Conservation (phyloP, 1,140 invertebrate species). For the Cardiocondyla obscurior region DNA sequence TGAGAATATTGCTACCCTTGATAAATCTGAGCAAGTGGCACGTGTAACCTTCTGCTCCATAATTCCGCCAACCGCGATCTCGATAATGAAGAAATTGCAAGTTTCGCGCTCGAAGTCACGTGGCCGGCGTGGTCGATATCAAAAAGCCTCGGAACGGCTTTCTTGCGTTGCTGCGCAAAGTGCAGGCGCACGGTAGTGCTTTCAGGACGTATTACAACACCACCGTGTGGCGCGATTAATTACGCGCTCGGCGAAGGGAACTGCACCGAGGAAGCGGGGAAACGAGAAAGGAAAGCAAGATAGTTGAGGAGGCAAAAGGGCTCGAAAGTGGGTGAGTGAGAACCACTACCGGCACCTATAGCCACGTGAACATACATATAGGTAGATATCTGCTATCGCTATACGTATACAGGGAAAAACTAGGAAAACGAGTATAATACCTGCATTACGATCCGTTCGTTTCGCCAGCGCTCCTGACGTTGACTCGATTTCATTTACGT, state of each 20-base stretch:
- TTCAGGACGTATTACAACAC: conserved; percentile 52
- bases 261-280: conserved; percentile 4
- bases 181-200: conserved; percentile 43
- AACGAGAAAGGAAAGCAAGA: conserved; percentile 3
- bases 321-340: conserved; percentile 48
- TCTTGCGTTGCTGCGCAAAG: conserved; percentile 53
- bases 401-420: conserved; percentile 11
- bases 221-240: conserved; percentile 53
- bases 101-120: conserved; percentile 43
- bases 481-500: conserved; percentile 9
- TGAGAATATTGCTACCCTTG: conserved; percentile 40
- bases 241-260: conserved; percentile 38
- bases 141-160: conserved; percentile 38
- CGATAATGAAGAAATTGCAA: conserved; percentile 54
- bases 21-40: conserved; percentile 36
- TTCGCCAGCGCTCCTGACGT: neutral
- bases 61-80: conserved; percentile 43
- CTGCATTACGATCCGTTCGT: conserved; percentile 35
- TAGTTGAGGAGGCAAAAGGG: conserved; percentile 6
- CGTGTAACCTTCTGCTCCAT: conserved; percentile 45
- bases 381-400: conserved; percentile 24
- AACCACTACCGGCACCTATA: conserved; percentile 14
- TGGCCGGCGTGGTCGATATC: conserved; percentile 47
- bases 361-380: conserved; percentile 22
- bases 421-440: conserved; percentile 28